A percentile compares a stretch with the other conserved stretches of the same genome.
These are phyloP conservation scores for Blomia tropicalis DNA, from an alignment of 2,888 invertebrate species.

Conservation along the genomic window DNA sequence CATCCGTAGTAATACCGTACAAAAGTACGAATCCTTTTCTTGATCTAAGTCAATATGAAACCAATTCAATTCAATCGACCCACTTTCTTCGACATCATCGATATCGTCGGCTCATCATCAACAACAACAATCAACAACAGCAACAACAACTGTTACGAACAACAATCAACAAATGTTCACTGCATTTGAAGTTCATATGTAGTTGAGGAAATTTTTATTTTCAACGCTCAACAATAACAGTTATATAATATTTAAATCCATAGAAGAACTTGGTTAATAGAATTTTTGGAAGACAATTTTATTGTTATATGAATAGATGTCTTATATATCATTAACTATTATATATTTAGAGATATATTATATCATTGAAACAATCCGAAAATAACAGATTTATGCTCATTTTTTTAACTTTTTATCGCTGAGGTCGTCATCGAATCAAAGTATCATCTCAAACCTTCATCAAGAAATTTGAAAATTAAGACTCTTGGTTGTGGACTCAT, in stretches of 20 bases:
- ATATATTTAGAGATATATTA: not conserved
- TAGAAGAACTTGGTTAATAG: not conserved
- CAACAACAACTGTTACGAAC: too few species aligned
- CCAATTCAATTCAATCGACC: not conserved
- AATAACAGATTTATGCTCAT: too few species aligned
- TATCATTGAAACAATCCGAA: too few species aligned
- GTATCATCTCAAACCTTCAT: too few species aligned
- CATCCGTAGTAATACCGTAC: not conserved
- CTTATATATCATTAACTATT: not conserved
- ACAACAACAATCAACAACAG: not conserved
- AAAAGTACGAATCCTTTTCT: constrained; percentile 19
- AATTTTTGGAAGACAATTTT: not conserved
- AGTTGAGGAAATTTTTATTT: not conserved
- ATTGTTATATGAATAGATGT: not conserved
- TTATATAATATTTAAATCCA: not conserved
- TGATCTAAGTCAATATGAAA: constrained; percentile 17
- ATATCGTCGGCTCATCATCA: not conserved
- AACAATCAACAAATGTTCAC: constrained; percentile 3
- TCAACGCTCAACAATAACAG: too few species aligned
- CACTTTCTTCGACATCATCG: not conserved
- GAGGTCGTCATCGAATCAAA: too few species aligned
- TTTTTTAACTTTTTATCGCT: too few species aligned
- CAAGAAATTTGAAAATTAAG: too few species aligned
- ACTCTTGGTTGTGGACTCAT: too few species aligned
- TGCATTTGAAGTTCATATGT: constrained; percentile 7